phyloP scores from a whole-genome alignment of 1,140 invertebrate genomes.

The Phthorimaea operculella region DNA sequence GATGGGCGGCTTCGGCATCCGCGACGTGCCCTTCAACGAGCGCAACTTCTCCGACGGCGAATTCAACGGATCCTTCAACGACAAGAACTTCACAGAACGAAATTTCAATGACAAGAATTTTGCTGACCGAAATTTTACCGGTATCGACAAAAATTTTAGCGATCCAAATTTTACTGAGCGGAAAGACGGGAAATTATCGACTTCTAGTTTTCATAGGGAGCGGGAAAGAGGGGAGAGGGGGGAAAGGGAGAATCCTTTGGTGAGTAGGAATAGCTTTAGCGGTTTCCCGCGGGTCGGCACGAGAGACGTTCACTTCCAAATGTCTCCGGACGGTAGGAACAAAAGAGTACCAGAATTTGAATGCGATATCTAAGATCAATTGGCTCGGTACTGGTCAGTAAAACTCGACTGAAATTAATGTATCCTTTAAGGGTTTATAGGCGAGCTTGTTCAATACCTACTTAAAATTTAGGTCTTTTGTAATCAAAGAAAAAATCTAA shows the following conservation, averaged over 20 bases:
- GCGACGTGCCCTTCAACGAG: conserved; percentile 51
- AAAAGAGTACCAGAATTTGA: conserved; percentile 71
- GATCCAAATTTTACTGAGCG: conserved; percentile 56
- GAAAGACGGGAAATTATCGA: conserved; percentile 59
- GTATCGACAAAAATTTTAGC: conserved; percentile 40
- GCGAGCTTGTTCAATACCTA: too few relatives aligned
- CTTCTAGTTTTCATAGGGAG: conserved; percentile 60
- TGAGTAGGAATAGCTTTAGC: conserved; percentile 63
- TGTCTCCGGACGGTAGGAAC: conserved; percentile 55
- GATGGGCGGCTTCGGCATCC: conserved; percentile 57
- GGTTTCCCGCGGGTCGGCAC: conserved; percentile 50
- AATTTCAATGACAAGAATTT: conserved; percentile 43
- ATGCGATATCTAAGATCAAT: conserved; percentile 69
- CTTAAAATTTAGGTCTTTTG: too few relatives aligned
- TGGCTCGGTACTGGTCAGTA: not conserved
- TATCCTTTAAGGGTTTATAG: too few relatives aligned
- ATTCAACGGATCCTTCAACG: conserved; percentile 48
- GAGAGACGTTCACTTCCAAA: conserved; percentile 51
- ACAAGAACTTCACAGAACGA: conserved; percentile 38
- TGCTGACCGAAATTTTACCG: conserved; percentile 49
- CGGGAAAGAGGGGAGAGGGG: conserved; percentile 25
- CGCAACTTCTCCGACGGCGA: conserved; percentile 46
- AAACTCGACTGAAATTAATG: conserved; percentile 9
- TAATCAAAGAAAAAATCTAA: too few relatives aligned
- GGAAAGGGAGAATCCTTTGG: conserved; percentile 46